These are phyloP conservation scores for Oncorhynchus gorbuscha DNA, from an alignment of 2,113 vertebrate genomes.

Conservation along the genomic window DNA sequence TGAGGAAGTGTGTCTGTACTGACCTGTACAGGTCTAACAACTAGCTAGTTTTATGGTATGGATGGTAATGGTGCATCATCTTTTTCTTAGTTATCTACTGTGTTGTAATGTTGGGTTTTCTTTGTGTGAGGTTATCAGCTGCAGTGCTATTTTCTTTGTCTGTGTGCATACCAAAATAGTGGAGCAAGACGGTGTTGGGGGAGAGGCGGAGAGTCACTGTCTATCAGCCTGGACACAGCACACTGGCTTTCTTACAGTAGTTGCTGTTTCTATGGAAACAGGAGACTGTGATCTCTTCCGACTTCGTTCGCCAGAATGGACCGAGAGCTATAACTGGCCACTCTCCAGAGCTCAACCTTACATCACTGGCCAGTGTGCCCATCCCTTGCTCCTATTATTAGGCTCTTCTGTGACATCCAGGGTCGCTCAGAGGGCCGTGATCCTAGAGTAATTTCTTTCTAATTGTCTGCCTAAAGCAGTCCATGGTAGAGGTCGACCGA, in stretches of 20 bases:
- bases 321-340: conserved; percentile 41
- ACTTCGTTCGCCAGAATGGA: conserved; percentile 22
- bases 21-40: conserved; percentile 46
- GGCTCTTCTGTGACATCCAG: background rate
- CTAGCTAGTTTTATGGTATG: conserved; percentile 21
- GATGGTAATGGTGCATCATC: conserved; percentile 1
- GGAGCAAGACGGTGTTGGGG: conserved; percentile 34
- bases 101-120: conserved; percentile 17
- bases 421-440: background rate
- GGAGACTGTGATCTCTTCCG: conserved; percentile 41
- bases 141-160: conserved; percentile 33
- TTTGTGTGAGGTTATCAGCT: conserved; percentile 28
- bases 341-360: conserved; percentile 39
- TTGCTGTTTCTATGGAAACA: conserved; percentile 65
- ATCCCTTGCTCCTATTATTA: conserved; percentile 2
- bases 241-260: conserved; percentile 45
- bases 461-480: background rate
- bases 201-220: conserved; percentile 17
- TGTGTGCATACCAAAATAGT: conserved; percentile 39
- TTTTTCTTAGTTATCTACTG: conserved; percentile 19
- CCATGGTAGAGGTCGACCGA: too few relatives aligned
- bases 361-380: conserved; percentile 25
- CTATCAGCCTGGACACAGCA: conserved; percentile 30
- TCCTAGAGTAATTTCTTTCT: background rate
- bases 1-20: conserved; percentile 19